Base-by-base conservation (phyloP, 2,888 invertebrate genomes). In the Cosmopolites sordidus region DNA sequence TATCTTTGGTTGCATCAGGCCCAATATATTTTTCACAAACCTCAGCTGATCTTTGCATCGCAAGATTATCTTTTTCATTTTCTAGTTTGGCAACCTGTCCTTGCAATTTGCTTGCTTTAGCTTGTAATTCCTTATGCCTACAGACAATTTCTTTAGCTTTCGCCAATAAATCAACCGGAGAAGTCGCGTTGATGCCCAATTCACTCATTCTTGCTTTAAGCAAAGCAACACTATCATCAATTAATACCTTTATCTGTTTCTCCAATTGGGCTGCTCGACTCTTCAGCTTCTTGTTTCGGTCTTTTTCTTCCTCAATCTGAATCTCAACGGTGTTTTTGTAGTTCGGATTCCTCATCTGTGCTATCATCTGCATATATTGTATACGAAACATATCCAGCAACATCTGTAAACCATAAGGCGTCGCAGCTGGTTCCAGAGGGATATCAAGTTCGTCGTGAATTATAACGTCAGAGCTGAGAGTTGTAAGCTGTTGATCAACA, bases 81-180 rank as follows among this genome's bases (percentile, higher is more conserved):
- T 92, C 92, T 65, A 88, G 79, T 64, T 77, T 80, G 49, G 78
- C 78, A 56, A 93, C 91, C 79, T 92, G 91, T 27, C 83, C 82
- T 70, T 95, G 92, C 56, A 96, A 78, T 70, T 87, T 87, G 68
- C 87, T 87, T 1, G 90, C 92, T 75, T 92, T 88, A 56, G 87
- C 86, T 74, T 95, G 94, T 52, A 95, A 76, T 69, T 95, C 93
- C 72, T 93, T 94, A 72, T 96, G 95, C 18, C 91, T 79, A 50
- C 91, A 84, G 22, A 96, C 94, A 64, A 96, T 96, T 76, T 93
- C 91, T 71, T 91, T 92, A 47, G 92, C 91, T 74, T 90, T 89
- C 3, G 89, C 85, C 51, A 92, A 77, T 51, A 92, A 77, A 73
- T 92, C 92, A 49, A 88, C 88, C 0, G 92, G 90, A 56, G 89